These are phyloP conservation scores for Lipophrys pholis DNA, from an alignment of 2,113 vertebrate genomes.

Conservation along the genomic window DNA sequence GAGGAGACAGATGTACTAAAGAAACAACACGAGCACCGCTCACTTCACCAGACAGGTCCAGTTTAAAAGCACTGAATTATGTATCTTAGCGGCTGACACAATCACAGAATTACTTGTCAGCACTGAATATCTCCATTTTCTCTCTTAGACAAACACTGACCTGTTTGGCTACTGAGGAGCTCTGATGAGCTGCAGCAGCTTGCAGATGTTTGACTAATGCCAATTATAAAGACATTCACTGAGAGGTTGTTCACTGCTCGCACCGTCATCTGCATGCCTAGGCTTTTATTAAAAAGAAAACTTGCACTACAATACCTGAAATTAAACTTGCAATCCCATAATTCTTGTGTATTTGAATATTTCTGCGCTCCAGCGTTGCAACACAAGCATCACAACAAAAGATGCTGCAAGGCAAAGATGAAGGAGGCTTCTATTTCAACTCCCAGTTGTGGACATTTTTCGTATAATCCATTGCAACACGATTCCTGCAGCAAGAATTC, in stretches of 20 bases:
- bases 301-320: constrained; percentile 17
- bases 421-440: constrained; percentile 72
- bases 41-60: constrained; percentile 68
- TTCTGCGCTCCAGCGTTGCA: constrained; percentile 52
- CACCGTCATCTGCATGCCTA: constrained; percentile 10
- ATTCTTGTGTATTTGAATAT: constrained; percentile 48
- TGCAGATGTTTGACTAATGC: constrained; percentile 18
- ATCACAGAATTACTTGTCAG: constrained; percentile 53
- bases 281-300: constrained; percentile 32
- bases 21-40: constrained; percentile 58
- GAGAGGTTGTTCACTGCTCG: constrained; percentile 7
- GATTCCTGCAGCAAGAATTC: constrained; percentile 68
- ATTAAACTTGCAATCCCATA: constrained; percentile 44
- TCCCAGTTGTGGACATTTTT: constrained; percentile 78
- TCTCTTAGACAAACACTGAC: constrained; percentile 48
- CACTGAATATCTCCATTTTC: constrained; percentile 52
- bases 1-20: constrained; percentile 63
- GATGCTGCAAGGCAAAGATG: constrained; percentile 69
- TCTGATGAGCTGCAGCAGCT: constrained; percentile 47
- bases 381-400: constrained; percentile 66
- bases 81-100: constrained; percentile 59
- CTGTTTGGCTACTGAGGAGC: constrained; percentile 42
- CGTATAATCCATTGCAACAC: constrained; percentile 68
- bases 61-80: constrained; percentile 76
- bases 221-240: constrained; percentile 47